Conservation (phyloP, 2,797 vertebrate genomes). For the Enoplosus armatus region DNA sequence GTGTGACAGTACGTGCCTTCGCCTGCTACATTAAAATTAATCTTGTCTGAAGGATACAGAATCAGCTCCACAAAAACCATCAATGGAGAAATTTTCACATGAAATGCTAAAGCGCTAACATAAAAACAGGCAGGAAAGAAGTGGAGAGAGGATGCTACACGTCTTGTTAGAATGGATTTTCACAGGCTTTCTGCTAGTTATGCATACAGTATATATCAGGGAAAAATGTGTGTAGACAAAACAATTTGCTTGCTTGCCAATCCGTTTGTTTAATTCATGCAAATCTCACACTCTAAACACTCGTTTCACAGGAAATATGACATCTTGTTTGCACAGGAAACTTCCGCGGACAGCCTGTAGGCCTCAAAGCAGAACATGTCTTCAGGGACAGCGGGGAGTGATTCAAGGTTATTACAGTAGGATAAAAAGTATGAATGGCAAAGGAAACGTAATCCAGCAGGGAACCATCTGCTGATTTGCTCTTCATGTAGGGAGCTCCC, state of each 20-base stretch:
- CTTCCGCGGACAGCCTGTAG: slow-evolving; percentile 22
- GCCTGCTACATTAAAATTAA: slow-evolving; percentile 41
- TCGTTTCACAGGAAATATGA: slow-evolving; percentile 44
- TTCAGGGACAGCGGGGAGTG: slow-evolving; percentile 22
- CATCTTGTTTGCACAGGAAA: slow-evolving; percentile 53
- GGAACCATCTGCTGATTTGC: slow-evolving; percentile 76
- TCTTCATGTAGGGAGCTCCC: slow-evolving; percentile 53
- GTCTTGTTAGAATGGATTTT: slow-evolving; percentile 21
- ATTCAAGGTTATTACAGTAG: slow-evolving; percentile 68
- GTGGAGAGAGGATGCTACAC: slow-evolving; percentile 8
- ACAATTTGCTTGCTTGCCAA: slow-evolving; percentile 15
- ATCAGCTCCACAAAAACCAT: slow-evolving; percentile 28
- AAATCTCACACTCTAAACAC: slow-evolving; percentile 28
- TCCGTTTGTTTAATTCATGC: slow-evolving; percentile 41
- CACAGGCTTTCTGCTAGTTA: slow-evolving; percentile 17
- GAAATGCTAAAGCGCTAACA: slow-evolving; percentile 26
- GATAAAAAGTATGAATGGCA: slow-evolving; percentile 64
- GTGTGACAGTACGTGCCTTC: slow-evolving; percentile 24
- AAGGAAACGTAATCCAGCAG: slow-evolving; percentile 71
- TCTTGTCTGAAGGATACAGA: slow-evolving; percentile 47
- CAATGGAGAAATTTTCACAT: slow-evolving; percentile 44
- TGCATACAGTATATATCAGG: slow-evolving; percentile 5
- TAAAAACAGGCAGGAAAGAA: slow-evolving; percentile 30
- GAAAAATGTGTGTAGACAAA: slow-evolving; percentile 46
- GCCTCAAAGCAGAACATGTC: slow-evolving; percentile 54